Evolutionary conservation across 2,113 vertebrate species (phyloP).

Genomic region (Octodon degus): DNA sequence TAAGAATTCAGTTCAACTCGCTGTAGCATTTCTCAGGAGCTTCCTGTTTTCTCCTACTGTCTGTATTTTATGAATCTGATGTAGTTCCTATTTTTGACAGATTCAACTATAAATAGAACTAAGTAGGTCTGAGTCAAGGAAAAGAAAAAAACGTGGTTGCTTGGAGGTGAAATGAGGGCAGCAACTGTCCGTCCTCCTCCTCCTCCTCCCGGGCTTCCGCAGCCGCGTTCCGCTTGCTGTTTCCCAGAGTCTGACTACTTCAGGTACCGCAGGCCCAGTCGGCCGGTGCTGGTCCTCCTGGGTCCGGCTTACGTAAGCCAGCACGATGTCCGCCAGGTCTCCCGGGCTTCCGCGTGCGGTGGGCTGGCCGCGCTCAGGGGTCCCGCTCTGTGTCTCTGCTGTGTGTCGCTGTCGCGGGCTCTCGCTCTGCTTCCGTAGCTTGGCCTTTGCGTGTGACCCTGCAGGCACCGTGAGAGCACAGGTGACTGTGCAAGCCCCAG

Average conservation of each 20-base stretch:
- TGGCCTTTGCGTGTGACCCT: background rate
- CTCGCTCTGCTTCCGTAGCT: background rate
- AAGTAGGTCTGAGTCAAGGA: background rate
- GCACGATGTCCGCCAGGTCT: background rate
- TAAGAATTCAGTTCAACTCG: background rate
- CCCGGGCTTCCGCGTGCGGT: background rate
- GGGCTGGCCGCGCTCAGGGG: background rate
- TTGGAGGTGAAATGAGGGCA: background rate
- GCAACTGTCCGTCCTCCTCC: background rate
- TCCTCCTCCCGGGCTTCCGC: background rate
- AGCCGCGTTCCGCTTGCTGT: background rate
- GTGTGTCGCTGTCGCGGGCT: background rate
- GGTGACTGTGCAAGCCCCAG: background rate
- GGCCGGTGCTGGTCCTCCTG: background rate
- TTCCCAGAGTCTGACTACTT: background rate
- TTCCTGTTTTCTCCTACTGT: background rate
- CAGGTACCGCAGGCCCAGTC: background rate
- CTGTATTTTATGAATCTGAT: background rate
- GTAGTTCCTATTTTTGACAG: background rate
- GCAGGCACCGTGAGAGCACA: too few species aligned
- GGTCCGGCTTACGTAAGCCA: background rate
- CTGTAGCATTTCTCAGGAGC: background rate
- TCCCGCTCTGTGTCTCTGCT: background rate
- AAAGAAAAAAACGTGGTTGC: background rate
- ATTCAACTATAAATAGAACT: background rate